These are phyloP conservation scores for Neogale vison DNA, from an alignment of 2,113 vertebrate genomes.

Conservation along the genomic window DNA sequence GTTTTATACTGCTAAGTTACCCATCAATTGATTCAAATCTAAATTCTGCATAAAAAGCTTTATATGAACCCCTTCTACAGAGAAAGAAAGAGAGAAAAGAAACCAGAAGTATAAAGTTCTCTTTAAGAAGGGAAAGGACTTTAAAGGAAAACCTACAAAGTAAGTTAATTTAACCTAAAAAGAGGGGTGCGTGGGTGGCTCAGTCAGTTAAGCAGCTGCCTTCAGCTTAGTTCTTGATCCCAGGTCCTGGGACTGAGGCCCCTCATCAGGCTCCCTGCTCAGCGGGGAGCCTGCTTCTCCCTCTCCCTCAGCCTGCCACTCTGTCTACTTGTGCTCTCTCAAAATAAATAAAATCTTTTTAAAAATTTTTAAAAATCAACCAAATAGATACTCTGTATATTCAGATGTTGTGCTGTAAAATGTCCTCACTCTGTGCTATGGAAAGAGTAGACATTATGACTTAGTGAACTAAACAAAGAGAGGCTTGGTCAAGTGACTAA, in stretches of 20 bases:
- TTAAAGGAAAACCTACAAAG: slow-evolving; percentile 7
- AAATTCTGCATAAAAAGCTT: slow-evolving; percentile 4
- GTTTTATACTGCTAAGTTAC: background rate
- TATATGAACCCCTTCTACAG: background rate
- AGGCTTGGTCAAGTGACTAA: background rate
- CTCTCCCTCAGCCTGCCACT: too few relatives aligned
- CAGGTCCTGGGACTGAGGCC: too few relatives aligned
- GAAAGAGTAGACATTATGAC: background rate
- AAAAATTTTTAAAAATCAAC: too few relatives aligned
- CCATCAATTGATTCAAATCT: background rate
- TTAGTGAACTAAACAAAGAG: slow-evolving; percentile 6
- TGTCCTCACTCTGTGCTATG: background rate
- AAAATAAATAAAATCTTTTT: too few relatives aligned
- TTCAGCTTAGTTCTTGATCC: too few relatives aligned
- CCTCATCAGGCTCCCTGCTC: too few relatives aligned
- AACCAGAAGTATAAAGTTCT: slow-evolving; percentile 36
- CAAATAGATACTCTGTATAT: background rate
- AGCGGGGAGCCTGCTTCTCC: too few relatives aligned
- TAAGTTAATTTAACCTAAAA: background rate
- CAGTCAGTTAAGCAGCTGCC: too few relatives aligned
- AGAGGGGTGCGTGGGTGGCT: too few relatives aligned
- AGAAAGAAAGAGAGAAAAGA: background rate
- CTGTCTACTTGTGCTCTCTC: too few relatives aligned
- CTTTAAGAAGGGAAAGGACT: background rate
- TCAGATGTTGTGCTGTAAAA: background rate